These are phyloP conservation scores for Andrena fulva DNA, from an alignment of 2,888 invertebrate species.

Conservation along the genomic window DNA sequence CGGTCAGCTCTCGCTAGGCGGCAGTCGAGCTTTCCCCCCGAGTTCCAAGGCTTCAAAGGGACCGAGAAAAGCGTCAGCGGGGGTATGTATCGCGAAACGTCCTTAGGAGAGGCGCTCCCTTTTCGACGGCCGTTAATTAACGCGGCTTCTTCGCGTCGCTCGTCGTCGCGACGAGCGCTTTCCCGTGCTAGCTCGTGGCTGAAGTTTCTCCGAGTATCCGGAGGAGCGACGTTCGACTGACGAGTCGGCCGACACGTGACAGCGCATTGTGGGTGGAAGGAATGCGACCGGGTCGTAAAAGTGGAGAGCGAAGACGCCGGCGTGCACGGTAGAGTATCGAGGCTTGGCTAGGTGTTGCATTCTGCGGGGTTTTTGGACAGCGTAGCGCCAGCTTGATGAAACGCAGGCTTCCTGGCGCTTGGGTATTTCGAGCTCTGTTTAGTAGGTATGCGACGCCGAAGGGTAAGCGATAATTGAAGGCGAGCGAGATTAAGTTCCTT, in stretches of 20 bases:
- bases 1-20: slow-evolving; percentile 19
- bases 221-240: not conserved
- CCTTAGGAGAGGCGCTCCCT: not conserved
- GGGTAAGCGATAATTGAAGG: too few species aligned
- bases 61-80: not conserved
- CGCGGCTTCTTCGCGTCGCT: slow-evolving; percentile 9
- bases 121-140: slow-evolving; percentile 37
- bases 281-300: not conserved
- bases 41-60: slow-evolving; percentile 13
- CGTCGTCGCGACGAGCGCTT: not conserved
- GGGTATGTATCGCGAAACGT: slow-evolving; percentile 13
- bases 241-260: slow-evolving; percentile 6
- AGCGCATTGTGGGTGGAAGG: not conserved
- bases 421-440: too few species aligned
- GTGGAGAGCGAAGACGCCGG: too few species aligned
- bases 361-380: too few species aligned
- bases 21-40: not conserved
- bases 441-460: too few species aligned
- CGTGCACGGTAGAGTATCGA: too few species aligned
- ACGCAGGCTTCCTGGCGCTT: too few species aligned
- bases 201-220: slow-evolving; percentile 4
- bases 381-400: too few species aligned
- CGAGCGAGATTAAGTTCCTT: not conserved
- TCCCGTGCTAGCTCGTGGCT: not conserved
- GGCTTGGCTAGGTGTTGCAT: too few species aligned